A percentile compares a stretch with the other conserved stretches of the same genome.
Evolutionary conservation across 2,113 vertebrate species (phyloP).

Genomic region (Platysternon megacephalum): DNA sequence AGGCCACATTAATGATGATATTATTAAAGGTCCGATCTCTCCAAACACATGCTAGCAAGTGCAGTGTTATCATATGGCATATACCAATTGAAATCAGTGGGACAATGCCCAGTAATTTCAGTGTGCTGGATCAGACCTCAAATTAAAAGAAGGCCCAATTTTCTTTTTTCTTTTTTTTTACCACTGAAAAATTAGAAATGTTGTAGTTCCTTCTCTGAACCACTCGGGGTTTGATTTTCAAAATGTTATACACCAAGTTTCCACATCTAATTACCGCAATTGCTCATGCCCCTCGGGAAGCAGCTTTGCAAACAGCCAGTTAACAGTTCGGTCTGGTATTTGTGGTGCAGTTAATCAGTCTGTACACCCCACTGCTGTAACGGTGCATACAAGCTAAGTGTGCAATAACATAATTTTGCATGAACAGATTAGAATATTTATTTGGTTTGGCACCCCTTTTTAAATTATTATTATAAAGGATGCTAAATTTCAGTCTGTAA

Average conservation of each 20-base stretch:
- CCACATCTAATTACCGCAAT: background rate
- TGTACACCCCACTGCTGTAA: background rate
- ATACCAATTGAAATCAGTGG: background rate
- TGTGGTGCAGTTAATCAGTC: background rate
- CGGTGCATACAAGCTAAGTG: background rate
- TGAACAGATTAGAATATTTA: background rate
- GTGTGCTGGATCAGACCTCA: background rate
- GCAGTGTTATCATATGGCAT: background rate
- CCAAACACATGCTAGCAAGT: fast-evolving
- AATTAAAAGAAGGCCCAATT: background rate
- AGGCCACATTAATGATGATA: background rate
- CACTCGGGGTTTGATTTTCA: background rate
- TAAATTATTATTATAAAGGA: background rate
- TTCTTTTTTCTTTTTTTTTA: background rate
- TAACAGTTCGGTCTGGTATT: background rate
- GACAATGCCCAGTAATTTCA: background rate
- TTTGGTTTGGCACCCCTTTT: background rate
- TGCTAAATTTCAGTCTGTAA: background rate
- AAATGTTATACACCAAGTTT: background rate
- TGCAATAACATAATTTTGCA: background rate
- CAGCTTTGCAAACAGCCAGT: background rate
- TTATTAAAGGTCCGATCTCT: background rate
- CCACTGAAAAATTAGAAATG: background rate
- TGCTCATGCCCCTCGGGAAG: background rate
- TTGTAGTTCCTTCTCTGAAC: background rate